A percentile compares a stretch with the other conserved stretches of the same genome.
Evolutionary conservation across 2,797 vertebrate genomes (phyloP).

Genomic region (Perodicticus potto): DNA sequence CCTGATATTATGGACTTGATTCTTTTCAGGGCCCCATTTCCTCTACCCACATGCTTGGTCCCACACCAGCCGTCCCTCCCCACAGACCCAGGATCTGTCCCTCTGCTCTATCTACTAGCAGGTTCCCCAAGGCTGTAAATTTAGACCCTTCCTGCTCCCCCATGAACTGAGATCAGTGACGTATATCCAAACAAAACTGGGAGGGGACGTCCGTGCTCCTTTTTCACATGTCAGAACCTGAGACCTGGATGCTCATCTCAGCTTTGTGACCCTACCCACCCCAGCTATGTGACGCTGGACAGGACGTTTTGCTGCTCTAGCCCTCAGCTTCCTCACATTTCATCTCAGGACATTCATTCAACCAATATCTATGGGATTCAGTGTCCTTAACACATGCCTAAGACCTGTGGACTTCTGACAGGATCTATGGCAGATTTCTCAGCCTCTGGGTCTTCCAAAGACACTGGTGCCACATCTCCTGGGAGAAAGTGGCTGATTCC

Average conservation of each 20-base stretch:
- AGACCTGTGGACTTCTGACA: fast-evolving
- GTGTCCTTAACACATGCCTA: too few relatives aligned
- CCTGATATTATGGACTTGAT: neutral
- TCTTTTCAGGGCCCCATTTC: neutral
- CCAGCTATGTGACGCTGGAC: fast-evolving
- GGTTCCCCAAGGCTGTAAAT: neutral
- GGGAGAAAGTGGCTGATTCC: neutral
- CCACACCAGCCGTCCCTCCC: too few relatives aligned
- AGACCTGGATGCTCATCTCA: neutral
- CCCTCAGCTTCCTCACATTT: neutral
- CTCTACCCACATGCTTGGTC: neutral
- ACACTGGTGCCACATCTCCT: neutral
- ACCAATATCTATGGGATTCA: neutral
- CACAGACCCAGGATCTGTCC: neutral
- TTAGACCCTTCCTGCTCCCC: neutral
- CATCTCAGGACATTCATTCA: neutral
- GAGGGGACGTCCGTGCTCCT: neutral
- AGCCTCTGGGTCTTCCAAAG: neutral
- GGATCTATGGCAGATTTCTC: neutral
- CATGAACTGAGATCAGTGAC: neutral
- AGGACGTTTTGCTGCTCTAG: neutral
- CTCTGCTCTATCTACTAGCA: neutral
- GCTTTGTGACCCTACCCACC: neutral
- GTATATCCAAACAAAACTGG: neutral
- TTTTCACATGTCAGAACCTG: neutral